Percentiles rank a stretch among this genome's conserved stretches.
Evolutionary conservation across 2,113 vertebrate species (phyloP).

Genomic region (Eurystomus gularis): DNA sequence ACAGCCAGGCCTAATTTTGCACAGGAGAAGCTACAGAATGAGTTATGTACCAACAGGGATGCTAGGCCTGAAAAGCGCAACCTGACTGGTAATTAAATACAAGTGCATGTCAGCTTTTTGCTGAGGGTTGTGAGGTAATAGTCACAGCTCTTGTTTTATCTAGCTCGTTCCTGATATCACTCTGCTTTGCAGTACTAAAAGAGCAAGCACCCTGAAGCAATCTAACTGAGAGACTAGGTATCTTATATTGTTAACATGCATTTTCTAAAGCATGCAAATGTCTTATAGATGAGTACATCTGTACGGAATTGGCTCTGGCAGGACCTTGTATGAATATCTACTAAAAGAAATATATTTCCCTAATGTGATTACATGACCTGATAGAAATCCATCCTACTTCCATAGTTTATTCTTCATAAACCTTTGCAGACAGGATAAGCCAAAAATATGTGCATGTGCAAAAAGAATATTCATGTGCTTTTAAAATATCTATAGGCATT

Average conservation of each 20-base stretch:
- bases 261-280: not conserved
- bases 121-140: not conserved
- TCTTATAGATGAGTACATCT: not conserved
- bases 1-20: not conserved
- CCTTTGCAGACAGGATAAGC: not conserved
- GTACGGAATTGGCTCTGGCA: not conserved
- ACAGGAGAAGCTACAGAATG: slow-evolving; percentile 5
- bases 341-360: not conserved
- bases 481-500: not conserved
- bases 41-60: not conserved
- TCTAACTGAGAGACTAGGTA: not conserved
- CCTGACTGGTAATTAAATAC: slow-evolving; percentile 11
- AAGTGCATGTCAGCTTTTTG: not conserved
- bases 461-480: not conserved
- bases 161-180: not conserved
- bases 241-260: not conserved
- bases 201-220: not conserved
- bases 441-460: not conserved
- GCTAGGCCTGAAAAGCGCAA: not conserved
- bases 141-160: not conserved
- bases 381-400: not conserved
- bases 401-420: not conserved
- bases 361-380: not conserved
- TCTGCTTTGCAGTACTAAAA: not conserved
- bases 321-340: not conserved